A percentile compares a stretch with the other conserved stretches of the same genome.
These are phyloP conservation scores for Phoenicopterus ruber DNA, from an alignment of 2,113 vertebrate species.

Conservation along the genomic window DNA sequence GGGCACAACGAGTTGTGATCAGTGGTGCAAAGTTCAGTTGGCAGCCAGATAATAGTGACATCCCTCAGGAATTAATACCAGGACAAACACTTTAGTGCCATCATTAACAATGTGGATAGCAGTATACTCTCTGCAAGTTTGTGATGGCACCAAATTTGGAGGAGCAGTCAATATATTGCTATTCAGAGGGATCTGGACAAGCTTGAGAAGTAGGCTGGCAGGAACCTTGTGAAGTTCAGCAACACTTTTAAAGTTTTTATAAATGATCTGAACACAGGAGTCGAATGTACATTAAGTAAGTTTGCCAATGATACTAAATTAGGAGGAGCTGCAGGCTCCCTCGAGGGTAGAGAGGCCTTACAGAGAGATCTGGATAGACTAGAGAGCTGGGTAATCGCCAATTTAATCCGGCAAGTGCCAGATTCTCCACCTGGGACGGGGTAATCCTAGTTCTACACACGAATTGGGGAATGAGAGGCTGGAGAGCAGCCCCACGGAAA, in stretches of 20 bases:
- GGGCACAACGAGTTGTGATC: neutral
- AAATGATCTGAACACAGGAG: neutral
- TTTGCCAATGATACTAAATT: neutral
- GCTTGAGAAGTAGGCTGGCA: neutral
- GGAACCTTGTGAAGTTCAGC: neutral
- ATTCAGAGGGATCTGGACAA: neutral
- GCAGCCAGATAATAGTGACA: neutral
- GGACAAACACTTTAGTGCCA: neutral
- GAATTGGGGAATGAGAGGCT: accelerated
- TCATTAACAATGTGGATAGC: neutral
- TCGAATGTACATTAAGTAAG: neutral
- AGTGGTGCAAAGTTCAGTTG: neutral
- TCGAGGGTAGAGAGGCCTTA: neutral
- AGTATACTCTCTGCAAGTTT: neutral
- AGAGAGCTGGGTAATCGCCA: neutral
- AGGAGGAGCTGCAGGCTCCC: neutral
- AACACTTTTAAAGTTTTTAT: neutral
- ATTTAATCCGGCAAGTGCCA: too few species aligned
- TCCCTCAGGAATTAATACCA: neutral
- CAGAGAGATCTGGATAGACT: neutral
- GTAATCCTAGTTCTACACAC: neutral
- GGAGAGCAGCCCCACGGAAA: accelerated
- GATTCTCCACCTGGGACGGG: neutral
- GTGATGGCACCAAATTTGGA: neutral
- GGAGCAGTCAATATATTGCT: neutral